Base-by-base conservation (phyloP, 1,140 invertebrate species). In the Orius laevigatus region DNA sequence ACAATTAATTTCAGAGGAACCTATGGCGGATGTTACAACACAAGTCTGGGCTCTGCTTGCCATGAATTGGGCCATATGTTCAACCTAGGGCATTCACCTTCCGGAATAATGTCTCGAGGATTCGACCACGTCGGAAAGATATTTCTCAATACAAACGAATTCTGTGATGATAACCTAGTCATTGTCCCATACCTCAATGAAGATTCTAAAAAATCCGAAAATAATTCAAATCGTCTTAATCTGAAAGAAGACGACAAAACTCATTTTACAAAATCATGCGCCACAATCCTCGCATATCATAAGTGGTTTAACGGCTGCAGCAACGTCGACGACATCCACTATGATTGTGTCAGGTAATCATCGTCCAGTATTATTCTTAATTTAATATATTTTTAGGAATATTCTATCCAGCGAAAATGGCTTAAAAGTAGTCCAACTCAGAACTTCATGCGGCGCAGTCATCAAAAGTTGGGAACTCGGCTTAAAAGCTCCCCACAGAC, bases 21-120 rank as follows among this genome's bases (percentile, higher is more conserved):
- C 1, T 73, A 78, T 56, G 89, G 87, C 46, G 86, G 84, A 18
- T 91, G 89, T 59, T 88, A 86, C 67, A 82, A 88, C 3, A 93
- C 90, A 9, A 89, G 85, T 12, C 64, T 97, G 25, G 92, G 92
- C 3, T 85, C 90, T n/a, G 80, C 88, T 5, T 76, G 91, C 20
- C 92, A 97, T 66, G 92, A 96, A 69, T 64, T 97, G 38, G 89
- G 88, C 10, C 92, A 96, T 62, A 90, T 85, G 1, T 92, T 96
- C 63, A 88, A 95, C 66, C 72, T 96, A 32, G 90, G 87, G 0
- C 91, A 97, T 62, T 85, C 87, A 1, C 71, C 76, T 54, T 74
- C 81, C 54, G 91, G 92, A 5, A 86, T 97, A 40, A 96, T 97
- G 92, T 85, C 86, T 11, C 72, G 86, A 58, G 90, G 89, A 11